phyloP scores from a whole-genome alignment of 2,888 invertebrate species.

The Leucophora obtusa region DNA sequence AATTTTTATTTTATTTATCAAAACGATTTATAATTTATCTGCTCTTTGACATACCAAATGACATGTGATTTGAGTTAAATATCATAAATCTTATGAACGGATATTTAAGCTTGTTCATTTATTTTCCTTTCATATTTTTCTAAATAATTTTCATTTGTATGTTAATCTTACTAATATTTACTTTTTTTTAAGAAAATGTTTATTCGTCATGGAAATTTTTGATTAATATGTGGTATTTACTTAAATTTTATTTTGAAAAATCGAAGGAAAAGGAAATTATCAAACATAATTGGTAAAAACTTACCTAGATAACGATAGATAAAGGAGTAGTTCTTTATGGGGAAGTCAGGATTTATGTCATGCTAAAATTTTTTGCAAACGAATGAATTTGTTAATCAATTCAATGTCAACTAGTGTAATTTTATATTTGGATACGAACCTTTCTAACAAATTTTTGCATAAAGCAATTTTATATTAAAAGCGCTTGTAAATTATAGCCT shows the following conservation, averaged over 20 bases:
- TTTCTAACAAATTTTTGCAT: too few relatives aligned
- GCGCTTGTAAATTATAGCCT: too few relatives aligned
- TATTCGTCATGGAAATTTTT: constrained; percentile 15
- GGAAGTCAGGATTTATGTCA: too few relatives aligned
- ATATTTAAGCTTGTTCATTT: constrained; percentile 66
- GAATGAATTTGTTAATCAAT: too few relatives aligned
- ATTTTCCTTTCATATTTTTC: constrained; percentile 2
- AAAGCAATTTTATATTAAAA: too few relatives aligned
- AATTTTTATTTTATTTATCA: constrained; percentile 19
- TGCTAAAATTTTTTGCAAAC: too few relatives aligned
- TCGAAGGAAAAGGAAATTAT: too few relatives aligned
- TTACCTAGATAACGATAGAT: too few relatives aligned
- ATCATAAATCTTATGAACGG: constrained; percentile 63
- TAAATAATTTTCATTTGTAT: constrained; percentile 40
- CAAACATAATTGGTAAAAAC: too few relatives aligned
- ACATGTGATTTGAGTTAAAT: constrained; percentile 59
- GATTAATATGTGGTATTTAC: constrained; percentile 25
- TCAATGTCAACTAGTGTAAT: too few relatives aligned
- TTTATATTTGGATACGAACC: too few relatives aligned
- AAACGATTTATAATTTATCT: constrained; percentile 60
- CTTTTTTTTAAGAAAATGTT: not conserved
- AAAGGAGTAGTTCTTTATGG: too few relatives aligned
- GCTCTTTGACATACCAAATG: constrained; percentile 53
- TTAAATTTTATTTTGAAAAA: not conserved
- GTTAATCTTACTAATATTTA: constrained; percentile 46